phyloP scores from a whole-genome alignment of 2,888 invertebrate species.

The Leptogaster cylindrica region DNA sequence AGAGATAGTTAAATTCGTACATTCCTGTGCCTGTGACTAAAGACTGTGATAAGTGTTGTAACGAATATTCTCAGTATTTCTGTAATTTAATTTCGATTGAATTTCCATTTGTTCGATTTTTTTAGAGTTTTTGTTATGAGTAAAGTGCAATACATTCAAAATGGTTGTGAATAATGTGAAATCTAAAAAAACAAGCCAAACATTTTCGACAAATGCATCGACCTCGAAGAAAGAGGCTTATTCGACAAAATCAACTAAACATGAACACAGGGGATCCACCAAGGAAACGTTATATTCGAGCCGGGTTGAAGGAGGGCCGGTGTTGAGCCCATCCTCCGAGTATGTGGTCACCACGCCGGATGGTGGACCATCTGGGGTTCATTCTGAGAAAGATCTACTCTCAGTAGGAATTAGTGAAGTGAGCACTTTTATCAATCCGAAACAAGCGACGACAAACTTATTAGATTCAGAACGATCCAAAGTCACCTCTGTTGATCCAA shows the following conservation, averaged over 20 bases:
- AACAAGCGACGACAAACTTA: slow-evolving; percentile 4
- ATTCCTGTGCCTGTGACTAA: slow-evolving; percentile 13
- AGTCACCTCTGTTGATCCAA: slow-evolving; percentile 38
- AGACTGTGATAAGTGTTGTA: slow-evolving; percentile 28
- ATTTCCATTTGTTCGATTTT: slow-evolving; percentile 7
- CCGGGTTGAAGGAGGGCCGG: background rate
- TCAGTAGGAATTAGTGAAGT: slow-evolving; percentile 47
- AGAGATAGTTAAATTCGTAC: background rate
- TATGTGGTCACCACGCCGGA: slow-evolving; percentile 47
- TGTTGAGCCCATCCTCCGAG: slow-evolving; percentile 37
- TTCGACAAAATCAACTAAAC: slow-evolving; percentile 10
- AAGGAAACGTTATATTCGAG: background rate
- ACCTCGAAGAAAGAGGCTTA: background rate
- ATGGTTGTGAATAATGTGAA: slow-evolving; percentile 27
- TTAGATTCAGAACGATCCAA: slow-evolving; percentile 20
- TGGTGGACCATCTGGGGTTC: slow-evolving; percentile 28
- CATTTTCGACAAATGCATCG: background rate
- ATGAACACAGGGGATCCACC: background rate
- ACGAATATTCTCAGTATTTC: background rate
- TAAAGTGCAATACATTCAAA: slow-evolving; percentile 1
- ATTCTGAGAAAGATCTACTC: slow-evolving; percentile 41
- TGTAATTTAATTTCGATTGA: slow-evolving; percentile 9
- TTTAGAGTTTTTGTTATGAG: slow-evolving; percentile 9
- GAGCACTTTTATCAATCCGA: slow-evolving; percentile 31
- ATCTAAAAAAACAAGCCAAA: background rate